Evolutionary conservation across 2,113 vertebrate species (phyloP), one percentile per base, ranked within the genome.

Genomic region (Ammodramus savannarum): DNA sequence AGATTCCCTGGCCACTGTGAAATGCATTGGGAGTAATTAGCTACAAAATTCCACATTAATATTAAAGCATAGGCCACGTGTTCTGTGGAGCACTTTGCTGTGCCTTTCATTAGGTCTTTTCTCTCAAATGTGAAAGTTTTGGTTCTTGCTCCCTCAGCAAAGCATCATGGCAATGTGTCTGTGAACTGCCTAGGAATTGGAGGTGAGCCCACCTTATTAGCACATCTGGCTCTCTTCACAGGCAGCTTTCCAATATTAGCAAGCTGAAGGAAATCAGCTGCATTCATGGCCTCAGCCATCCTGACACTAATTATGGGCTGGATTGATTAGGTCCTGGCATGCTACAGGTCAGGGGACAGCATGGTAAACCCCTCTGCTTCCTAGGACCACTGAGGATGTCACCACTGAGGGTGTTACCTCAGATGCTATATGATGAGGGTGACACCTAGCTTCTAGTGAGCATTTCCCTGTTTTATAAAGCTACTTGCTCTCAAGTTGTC

Each of bases 191-290:
- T 20, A 11, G 39, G 41, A 94, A 26, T 1, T 82, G 71, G 67
- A 20, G 63, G 43, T 59, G 75, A 85, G 67, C 34, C 67, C 79
- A 58, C 46, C 75, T 51, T 43, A 54, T 62, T 91, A 83, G 67
- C 68, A 72, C 94, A 92, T 66, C 85, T 95, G 88, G 44, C 72
- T 94, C 63, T 83, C 54, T 54, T 85, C 71, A 68, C 16, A 80
- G 75, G 67, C 82, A 87, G 44, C 46, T 85, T 84, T 77, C 92
- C 75, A 91, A 0, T 26, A 76, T 54, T 48, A 90, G 72, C 67
- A 73, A 85, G 54, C 75, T 88, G 75, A 85, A 62, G 78, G 63
- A 90, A 91, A 66, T 90, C 66, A 85, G 82, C 88, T 93, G 63
- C 51, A n/a, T 51, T 83, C 13, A 7, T 54, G 63, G 62, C 41